phyloP scores from a whole-genome alignment of 2,888 invertebrate species.

The Habrosyne pyritoides region DNA sequence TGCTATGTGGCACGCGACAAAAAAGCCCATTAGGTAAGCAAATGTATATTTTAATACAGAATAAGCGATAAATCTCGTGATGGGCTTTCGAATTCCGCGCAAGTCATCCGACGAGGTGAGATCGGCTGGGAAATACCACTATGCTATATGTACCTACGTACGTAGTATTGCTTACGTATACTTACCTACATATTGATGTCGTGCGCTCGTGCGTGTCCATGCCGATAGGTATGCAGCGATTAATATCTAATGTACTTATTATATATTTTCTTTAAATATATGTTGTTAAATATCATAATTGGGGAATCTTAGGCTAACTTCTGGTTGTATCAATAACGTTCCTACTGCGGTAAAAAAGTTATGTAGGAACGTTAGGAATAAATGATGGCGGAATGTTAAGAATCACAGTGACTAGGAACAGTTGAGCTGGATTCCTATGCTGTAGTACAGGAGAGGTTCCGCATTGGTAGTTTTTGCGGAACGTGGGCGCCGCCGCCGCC shows the following conservation, averaged over 20 bases:
- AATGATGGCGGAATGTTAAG: slow-evolving; percentile 49
- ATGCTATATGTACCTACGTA: slow-evolving; percentile 60
- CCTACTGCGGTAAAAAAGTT: background rate
- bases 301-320: slow-evolving; percentile 25
- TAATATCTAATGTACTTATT: slow-evolving; percentile 39
- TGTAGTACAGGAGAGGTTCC: slow-evolving; percentile 56
- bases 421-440: slow-evolving; percentile 62
- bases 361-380: background rate
- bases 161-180: slow-evolving; percentile 50
- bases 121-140: slow-evolving; percentile 81
- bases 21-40: slow-evolving; percentile 79
- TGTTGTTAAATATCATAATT: no score
- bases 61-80: slow-evolving; percentile 82
- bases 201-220: no score
- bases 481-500: slow-evolving; percentile 34
- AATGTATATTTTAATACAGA: slow-evolving; percentile 82
- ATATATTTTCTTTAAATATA: slow-evolving; percentile 19
- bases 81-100: slow-evolving; percentile 83
- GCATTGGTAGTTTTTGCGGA: slow-evolving; percentile 64
- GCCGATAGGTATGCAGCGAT: slow-evolving; percentile 53
- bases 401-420: slow-evolving; percentile 33
- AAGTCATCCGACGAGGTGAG: slow-evolving; percentile 80
- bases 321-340: background rate
- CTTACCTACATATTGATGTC: slow-evolving; percentile 48
- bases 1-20: slow-evolving; percentile 76